These are phyloP conservation scores for Dinoponera quadriceps DNA, from an alignment of 1,140 invertebrate genomes.

Conservation along the genomic window DNA sequence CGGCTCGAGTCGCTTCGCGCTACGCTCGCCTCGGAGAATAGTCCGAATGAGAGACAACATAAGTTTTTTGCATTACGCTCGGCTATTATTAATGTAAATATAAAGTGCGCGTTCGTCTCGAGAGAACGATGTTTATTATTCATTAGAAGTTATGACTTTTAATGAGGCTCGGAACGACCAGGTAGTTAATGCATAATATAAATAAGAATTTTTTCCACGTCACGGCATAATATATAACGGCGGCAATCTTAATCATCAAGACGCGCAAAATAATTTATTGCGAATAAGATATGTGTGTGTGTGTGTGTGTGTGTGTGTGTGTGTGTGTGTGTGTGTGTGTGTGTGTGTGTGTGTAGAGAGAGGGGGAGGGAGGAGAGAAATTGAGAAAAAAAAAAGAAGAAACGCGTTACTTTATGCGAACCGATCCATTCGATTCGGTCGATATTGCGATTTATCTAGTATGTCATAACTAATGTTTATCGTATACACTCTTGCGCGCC, in stretches of 20 bases:
- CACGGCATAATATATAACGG: conserved; percentile 73
- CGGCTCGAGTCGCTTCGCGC: conserved; percentile 7
- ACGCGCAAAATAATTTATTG: conserved; percentile 46
- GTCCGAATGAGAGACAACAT: conserved; percentile 60
- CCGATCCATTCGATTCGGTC: conserved; percentile 46
- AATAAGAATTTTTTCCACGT: conserved; percentile 64
- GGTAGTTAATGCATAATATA: conserved; percentile 63
- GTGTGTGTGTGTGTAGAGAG: no score
- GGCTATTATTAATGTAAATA: conserved; percentile 62
- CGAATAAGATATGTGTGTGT: not conserved
- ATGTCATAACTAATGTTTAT: conserved; percentile 24
- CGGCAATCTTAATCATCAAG: conserved; percentile 67
- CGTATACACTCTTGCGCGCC: not conserved
- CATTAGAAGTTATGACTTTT: conserved; percentile 63
- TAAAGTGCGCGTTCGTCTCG: conserved; percentile 60
- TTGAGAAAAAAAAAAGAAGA: not conserved
- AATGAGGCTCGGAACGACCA: conserved; percentile 59
- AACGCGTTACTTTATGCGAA: conserved; percentile 19
- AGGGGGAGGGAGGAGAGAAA: not conserved
- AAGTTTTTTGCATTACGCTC: conserved; percentile 60
- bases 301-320: no score
- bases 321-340: no score
- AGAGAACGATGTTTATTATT: conserved; percentile 63
- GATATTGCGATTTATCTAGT: conserved; percentile 28
- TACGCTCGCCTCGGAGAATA: conserved; percentile 33